Conservation (phyloP, 2,113 vertebrate species). For the Dicaeum eximium region DNA sequence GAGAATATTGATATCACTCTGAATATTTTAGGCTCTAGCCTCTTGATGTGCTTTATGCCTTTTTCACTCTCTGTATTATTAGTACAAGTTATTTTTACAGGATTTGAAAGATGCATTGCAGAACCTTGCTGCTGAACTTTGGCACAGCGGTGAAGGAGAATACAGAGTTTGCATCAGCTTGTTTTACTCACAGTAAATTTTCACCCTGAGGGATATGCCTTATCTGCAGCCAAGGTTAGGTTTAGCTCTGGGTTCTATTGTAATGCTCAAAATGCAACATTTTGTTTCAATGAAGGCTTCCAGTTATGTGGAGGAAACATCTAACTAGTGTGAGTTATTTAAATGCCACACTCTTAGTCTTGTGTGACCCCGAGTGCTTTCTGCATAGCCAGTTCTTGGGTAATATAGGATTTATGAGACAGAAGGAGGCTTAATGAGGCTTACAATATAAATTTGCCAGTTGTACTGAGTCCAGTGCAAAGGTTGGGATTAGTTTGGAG, state of each 20-base stretch:
- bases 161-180: not conserved
- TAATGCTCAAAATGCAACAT: not conserved
- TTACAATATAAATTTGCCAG: not conserved
- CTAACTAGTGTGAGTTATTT: not conserved
- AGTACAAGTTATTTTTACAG: not conserved
- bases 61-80: not conserved
- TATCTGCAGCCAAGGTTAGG: not conserved
- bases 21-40: not conserved
- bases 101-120: not conserved
- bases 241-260: not conserved
- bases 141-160: not conserved
- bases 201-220: not conserved
- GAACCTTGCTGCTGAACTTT: slow-evolving; percentile 11
- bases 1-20: not conserved
- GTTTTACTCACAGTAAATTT: slow-evolving; percentile 18
- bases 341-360: not conserved
- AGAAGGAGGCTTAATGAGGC: not conserved
- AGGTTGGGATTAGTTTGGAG: not conserved
- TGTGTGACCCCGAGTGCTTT: not conserved
- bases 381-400: not conserved
- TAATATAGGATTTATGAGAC: slow-evolving; percentile 26
- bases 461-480: slow-evolving; percentile 15
- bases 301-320: not conserved
- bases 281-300: slow-evolving; percentile 19
- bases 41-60: not conserved